Conservation (phyloP, 1,140 invertebrate genomes). For the Manduca sexta region DNA sequence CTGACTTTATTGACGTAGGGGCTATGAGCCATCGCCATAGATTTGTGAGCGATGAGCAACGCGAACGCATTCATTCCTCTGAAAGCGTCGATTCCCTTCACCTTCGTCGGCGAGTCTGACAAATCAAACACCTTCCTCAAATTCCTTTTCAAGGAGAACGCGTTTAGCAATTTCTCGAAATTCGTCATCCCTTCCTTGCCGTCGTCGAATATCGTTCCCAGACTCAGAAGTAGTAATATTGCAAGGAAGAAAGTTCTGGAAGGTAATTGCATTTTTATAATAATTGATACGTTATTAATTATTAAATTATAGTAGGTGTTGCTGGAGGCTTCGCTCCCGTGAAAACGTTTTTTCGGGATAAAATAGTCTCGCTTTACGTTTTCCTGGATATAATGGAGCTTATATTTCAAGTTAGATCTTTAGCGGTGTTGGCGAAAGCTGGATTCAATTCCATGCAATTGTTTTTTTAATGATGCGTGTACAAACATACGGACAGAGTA, state of each 20-base stretch:
- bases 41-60: conserved; percentile 80
- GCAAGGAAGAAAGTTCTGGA: conserved; percentile 64
- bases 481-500: too few relatives aligned
- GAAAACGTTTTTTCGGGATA: too few relatives aligned
- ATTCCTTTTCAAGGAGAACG: conserved; percentile 81
- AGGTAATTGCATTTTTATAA: conserved; percentile 5
- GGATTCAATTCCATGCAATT: too few relatives aligned
- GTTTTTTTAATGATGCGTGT: too few relatives aligned
- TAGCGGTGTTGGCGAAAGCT: too few relatives aligned
- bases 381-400: too few relatives aligned
- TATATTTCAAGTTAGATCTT: too few relatives aligned
- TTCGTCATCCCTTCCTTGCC: conserved; percentile 51
- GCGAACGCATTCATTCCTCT: conserved; percentile 79
- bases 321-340: too few relatives aligned
- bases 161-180: conserved; percentile 71
- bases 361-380: too few relatives aligned
- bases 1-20: conserved; percentile 80
- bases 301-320: too few relatives aligned
- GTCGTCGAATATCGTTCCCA: conserved; percentile 60
- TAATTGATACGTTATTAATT: too few relatives aligned
- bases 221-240: conserved; percentile 42
- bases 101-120: conserved; percentile 70
- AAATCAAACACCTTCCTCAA: conserved; percentile 74
- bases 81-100: conserved; percentile 79
- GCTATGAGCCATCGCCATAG: conserved; percentile 82